Percentiles rank a stretch among this genome's conserved stretches.
phyloP scores from a whole-genome alignment of 2,888 invertebrate species.

The Eilema griseolum region DNA sequence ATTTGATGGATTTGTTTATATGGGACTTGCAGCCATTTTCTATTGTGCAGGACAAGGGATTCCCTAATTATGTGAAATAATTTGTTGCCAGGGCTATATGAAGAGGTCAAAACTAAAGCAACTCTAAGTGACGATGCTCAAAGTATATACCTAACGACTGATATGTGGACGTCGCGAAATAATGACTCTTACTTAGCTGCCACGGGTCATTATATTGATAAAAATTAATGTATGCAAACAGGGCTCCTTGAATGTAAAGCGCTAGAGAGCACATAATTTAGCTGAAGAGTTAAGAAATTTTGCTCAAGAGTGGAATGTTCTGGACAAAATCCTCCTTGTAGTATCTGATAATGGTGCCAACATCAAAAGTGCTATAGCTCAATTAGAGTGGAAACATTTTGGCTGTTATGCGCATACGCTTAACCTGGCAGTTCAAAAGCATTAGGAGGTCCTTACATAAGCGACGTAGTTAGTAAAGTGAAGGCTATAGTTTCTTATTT shows the following conservation, averaged over 20 bases:
- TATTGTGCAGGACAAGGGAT: no score
- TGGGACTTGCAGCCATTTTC: no score
- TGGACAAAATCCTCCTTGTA: constrained; percentile 4
- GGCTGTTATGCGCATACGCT: constrained; percentile 41
- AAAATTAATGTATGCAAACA: constrained; percentile 17
- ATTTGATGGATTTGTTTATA: no score
- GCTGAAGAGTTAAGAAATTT: neutral
- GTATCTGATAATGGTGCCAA: constrained; percentile 39
- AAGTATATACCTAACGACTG: no score
- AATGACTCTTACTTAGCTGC: no score
- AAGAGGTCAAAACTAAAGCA: no score
- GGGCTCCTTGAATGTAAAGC: constrained; percentile 16
- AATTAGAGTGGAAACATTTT: constrained; percentile 43
- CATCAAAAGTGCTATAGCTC: neutral
- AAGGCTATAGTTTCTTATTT: constrained; percentile 40
- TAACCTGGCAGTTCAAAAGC: constrained; percentile 23
- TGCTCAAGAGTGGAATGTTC: no score
- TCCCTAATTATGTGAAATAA: no score
- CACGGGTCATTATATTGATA: constrained; percentile 17
- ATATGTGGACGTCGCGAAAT: no score
- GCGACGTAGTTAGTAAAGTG: constrained; percentile 23
- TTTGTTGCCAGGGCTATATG: no score
- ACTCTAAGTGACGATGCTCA: no score
- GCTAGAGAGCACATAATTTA: neutral
- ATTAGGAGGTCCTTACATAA: constrained; percentile 6